These are phyloP conservation scores for Mythimna vitellina DNA, from an alignment of 2,888 invertebrate genomes.

Conservation along the genomic window DNA sequence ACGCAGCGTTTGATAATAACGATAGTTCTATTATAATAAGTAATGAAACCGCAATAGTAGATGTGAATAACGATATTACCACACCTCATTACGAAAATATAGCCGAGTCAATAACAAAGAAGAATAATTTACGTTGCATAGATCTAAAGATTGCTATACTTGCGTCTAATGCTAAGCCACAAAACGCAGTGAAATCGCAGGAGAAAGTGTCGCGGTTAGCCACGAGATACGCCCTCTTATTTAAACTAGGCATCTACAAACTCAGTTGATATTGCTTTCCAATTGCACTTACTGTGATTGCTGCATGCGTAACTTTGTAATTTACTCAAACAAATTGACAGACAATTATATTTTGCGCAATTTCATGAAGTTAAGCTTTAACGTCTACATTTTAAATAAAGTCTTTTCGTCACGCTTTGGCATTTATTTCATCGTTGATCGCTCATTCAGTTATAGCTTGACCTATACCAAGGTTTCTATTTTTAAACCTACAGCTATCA, in stretches of 20 bases:
- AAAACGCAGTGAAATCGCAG: conserved; percentile 78
- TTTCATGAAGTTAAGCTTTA: conserved; percentile 12
- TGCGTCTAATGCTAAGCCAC: conserved; percentile 68
- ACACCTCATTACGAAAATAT: conserved; percentile 46
- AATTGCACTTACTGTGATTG: conserved; percentile 64
- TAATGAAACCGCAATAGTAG: conserved; percentile 31
- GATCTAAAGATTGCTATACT: conserved; percentile 67
- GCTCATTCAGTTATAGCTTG: conserved; percentile 18
- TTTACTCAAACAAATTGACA: conserved; percentile 49
- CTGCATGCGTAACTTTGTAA: conserved; percentile 47
- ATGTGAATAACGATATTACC: conserved; percentile 28
- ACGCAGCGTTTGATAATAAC: conserved; percentile 10
- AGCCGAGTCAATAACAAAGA: conserved; percentile 57
- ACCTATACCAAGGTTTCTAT: conserved; percentile 38
- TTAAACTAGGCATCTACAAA: conserved; percentile 81
- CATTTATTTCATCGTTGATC: conserved; percentile 14
- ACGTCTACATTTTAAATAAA: conserved; percentile 14
- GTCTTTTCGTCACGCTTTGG: conserved; percentile 5
- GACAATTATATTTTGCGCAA: conserved; percentile 53
- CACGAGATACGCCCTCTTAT: conserved; percentile 78
- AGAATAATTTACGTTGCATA: conserved; percentile 53
- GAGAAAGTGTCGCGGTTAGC: conserved; percentile 85
- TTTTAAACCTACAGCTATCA: conserved; percentile 24
- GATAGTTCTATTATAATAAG: conserved; percentile 7
- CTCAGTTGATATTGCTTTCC: conserved; percentile 70